phyloP scores from a whole-genome alignment of 2,113 vertebrate genomes.

The Platichthys stellatus region DNA sequence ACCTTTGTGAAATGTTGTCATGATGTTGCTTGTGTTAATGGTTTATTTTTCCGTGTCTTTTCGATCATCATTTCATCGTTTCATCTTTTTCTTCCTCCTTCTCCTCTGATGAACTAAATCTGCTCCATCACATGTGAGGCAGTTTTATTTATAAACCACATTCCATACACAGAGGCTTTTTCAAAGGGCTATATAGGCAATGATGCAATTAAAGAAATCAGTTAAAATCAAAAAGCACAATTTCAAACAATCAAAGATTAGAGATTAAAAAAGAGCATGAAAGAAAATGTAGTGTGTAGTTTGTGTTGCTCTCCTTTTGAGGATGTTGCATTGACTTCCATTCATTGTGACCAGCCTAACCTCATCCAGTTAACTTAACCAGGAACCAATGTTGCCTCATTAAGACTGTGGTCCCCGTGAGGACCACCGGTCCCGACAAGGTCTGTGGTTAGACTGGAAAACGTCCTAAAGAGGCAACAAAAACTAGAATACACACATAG shows the following conservation, averaged over 20 bases:
- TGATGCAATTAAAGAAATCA: too few relatives aligned
- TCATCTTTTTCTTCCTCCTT: not conserved
- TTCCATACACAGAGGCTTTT: too few relatives aligned
- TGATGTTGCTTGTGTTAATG: not conserved
- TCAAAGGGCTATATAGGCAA: too few relatives aligned
- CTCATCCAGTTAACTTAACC: not conserved
- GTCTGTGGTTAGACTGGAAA: not conserved
- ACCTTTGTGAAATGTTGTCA: not conserved
- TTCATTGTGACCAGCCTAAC: not conserved
- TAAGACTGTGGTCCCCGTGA: not conserved
- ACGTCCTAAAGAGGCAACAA: not conserved
- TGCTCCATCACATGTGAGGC: too few relatives aligned
- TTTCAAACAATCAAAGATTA: too few relatives aligned
- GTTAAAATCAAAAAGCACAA: too few relatives aligned
- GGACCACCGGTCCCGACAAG: not conserved
- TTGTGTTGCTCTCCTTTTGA: too few relatives aligned
- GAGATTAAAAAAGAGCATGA: too few relatives aligned
- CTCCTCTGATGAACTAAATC: too few relatives aligned
- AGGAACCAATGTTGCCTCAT: not conserved
- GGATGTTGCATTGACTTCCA: not conserved
- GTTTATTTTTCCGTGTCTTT: not conserved
- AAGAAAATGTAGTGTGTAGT: too few relatives aligned
- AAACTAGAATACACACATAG: not conserved
- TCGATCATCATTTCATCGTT: not conserved
- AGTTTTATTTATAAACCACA: too few relatives aligned